Conservation (phyloP, 2,113 vertebrate genomes). For the Apeltes quadracus region DNA sequence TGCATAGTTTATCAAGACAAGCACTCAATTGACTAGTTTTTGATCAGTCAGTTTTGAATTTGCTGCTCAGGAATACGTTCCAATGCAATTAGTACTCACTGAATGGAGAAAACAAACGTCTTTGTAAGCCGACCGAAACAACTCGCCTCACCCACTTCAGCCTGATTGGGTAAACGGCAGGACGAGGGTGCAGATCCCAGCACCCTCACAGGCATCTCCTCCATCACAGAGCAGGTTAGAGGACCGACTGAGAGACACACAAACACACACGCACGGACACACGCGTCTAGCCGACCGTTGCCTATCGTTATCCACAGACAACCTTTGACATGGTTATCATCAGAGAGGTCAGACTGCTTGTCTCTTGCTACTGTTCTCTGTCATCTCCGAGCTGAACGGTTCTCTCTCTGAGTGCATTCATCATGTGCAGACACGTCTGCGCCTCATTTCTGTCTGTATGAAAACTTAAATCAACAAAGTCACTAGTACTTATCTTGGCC, state of each 20-base stretch:
- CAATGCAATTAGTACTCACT: neutral
- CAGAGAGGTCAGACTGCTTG: slow-evolving; percentile 59
- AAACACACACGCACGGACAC: slow-evolving; percentile 14
- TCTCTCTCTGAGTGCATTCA: neutral
- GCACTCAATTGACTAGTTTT: neutral
- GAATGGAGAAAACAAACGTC: too few species aligned
- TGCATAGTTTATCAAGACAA: too few species aligned
- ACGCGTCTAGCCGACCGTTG: slow-evolving; percentile 29
- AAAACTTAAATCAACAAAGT: neutral
- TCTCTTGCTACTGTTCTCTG: slow-evolving; percentile 59
- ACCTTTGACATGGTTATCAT: slow-evolving; percentile 59
- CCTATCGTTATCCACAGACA: slow-evolving; percentile 45
- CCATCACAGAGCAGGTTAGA: slow-evolving; percentile 29
- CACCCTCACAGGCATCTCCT: slow-evolving; percentile 43
- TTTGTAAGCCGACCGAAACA: too few species aligned
- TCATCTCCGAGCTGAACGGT: slow-evolving; percentile 9
- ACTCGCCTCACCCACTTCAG: slow-evolving; percentile 16
- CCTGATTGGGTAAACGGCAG: slow-evolving; percentile 24
- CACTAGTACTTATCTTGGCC: neutral
- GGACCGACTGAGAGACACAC: neutral
- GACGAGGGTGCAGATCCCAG: slow-evolving; percentile 24
- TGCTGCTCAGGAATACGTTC: neutral
- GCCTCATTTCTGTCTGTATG: neutral
- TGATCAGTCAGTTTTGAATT: neutral
- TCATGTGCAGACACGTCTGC: neutral